Conservation (phyloP, 2,888 invertebrate species). For the Orthonychiurus folsomi region DNA sequence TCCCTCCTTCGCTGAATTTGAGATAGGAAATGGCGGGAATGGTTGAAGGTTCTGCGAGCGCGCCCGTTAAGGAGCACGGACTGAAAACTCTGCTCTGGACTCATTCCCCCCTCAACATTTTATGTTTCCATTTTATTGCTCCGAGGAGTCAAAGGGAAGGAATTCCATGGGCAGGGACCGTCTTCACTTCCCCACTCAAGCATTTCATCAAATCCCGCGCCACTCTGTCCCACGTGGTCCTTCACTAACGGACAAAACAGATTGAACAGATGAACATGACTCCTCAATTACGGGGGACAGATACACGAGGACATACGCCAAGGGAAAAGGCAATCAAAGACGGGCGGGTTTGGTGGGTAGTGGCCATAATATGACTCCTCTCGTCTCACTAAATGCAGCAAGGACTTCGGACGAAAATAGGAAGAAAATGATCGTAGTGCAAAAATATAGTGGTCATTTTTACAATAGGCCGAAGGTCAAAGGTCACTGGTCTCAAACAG, state of each 20-base stretch:
- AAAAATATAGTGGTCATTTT: too few relatives aligned
- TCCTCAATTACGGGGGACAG: constrained; percentile 1
- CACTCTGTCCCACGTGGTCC: not conserved
- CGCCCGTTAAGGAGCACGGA: not conserved
- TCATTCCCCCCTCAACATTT: not conserved
- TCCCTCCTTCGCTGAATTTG: not conserved
- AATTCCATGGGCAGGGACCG: not conserved
- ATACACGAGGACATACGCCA: not conserved
- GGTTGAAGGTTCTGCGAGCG: not conserved
- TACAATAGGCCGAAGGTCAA: too few relatives aligned
- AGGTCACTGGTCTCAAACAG: too few relatives aligned
- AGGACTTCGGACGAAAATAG: not conserved
- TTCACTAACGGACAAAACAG: too few relatives aligned
- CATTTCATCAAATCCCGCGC: not conserved
- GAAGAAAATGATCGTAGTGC: not conserved
- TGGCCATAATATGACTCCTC: too few relatives aligned
- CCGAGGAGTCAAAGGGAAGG: not conserved
- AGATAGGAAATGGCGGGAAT: not conserved
- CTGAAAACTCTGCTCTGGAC: not conserved
- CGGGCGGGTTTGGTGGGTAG: too few relatives aligned
- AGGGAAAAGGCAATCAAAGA: too few relatives aligned
- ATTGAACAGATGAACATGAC: not conserved
- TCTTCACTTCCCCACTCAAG: too few relatives aligned
- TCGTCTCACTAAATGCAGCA: too few relatives aligned
- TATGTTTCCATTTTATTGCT: constrained; percentile 1